Conservation (phyloP, 2,888 invertebrate species). For the Sarcophaga subvicina region DNA sequence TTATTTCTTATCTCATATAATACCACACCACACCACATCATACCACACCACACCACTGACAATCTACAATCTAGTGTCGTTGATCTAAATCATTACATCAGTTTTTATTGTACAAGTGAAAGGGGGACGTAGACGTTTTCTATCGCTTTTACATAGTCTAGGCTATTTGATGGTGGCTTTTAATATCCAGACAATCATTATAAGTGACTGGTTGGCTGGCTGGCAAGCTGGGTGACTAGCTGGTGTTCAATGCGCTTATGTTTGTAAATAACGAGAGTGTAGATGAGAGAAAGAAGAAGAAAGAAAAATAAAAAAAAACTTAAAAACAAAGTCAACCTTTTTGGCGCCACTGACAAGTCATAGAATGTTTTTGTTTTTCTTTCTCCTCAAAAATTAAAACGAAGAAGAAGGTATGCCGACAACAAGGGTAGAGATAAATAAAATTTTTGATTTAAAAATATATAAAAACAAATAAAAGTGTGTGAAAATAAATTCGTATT, state of each 20-base stretch:
- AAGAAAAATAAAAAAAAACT: conserved; percentile 20
- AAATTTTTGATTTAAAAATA: not conserved
- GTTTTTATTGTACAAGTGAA: conserved; percentile 20
- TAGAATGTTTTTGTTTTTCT: not conserved
- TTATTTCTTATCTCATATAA: not conserved
- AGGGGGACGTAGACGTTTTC: not conserved
- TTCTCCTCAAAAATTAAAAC: not conserved
- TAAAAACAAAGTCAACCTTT: conserved; percentile 37
- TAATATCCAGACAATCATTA: not conserved
- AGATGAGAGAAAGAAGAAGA: conserved; percentile 8
- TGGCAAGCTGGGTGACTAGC: conserved; percentile 16
- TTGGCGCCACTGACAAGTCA: conserved; percentile 47
- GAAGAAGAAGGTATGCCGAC: conserved; percentile 31
- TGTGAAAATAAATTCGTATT: not conserved
- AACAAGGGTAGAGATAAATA: not conserved
- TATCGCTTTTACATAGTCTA: not conserved
- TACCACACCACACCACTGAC: not conserved
- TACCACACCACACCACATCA: not conserved
- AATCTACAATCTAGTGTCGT: conserved; percentile 44
- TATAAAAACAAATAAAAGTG: not conserved
- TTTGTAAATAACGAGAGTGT: not conserved
- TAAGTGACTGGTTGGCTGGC: conserved; percentile 22
- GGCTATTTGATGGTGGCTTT: conserved; percentile 10
- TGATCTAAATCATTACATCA: conserved; percentile 53
- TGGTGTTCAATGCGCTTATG: conserved; percentile 13